Conservation (phyloP, 1,140 invertebrate species). For the Condylostylus longicornis region DNA sequence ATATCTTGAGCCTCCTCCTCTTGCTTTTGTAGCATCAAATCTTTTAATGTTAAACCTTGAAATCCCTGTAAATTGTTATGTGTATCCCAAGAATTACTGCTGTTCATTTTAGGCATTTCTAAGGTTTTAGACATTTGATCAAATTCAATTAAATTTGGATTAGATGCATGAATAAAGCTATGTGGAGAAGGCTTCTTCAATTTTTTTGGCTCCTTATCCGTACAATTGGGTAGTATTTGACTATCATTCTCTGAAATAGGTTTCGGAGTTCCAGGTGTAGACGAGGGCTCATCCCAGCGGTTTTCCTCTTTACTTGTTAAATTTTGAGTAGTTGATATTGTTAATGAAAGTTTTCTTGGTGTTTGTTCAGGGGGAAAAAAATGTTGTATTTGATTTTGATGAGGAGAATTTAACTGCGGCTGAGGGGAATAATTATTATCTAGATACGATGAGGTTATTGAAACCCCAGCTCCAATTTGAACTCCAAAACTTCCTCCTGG, state of each 20-base stretch:
- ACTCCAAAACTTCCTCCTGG: slow-evolving; percentile 29
- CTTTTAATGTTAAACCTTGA: slow-evolving; percentile 50
- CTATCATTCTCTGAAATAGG: not conserved
- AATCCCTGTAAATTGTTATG: slow-evolving; percentile 36
- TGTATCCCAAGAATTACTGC: slow-evolving; percentile 14
- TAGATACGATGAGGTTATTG: slow-evolving; percentile 7
- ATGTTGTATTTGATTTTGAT: not conserved
- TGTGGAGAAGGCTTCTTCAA: slow-evolving; percentile 33
- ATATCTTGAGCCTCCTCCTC: slow-evolving; percentile 49
- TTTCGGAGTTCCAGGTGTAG: not conserved
- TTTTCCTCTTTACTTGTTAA: not conserved
- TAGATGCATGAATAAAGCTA: slow-evolving; percentile 48
- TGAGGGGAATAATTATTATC: not conserved
- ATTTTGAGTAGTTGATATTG: not conserved
- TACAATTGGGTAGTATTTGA: not conserved
- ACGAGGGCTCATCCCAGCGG: no score
- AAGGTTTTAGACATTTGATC: slow-evolving; percentile 31
- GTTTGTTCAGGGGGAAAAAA: not conserved
- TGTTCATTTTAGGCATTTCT: slow-evolving; percentile 22
- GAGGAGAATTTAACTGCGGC: not conserved
- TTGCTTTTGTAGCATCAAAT: slow-evolving; percentile 56
- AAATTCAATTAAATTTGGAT: slow-evolving; percentile 47
- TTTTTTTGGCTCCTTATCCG: slow-evolving; percentile 16
- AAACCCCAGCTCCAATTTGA: slow-evolving; percentile 19
- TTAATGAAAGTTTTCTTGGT: slow-evolving; percentile 11